Base-by-base conservation (phyloP, 2,797 vertebrate species). In the Sparus aurata region DNA sequence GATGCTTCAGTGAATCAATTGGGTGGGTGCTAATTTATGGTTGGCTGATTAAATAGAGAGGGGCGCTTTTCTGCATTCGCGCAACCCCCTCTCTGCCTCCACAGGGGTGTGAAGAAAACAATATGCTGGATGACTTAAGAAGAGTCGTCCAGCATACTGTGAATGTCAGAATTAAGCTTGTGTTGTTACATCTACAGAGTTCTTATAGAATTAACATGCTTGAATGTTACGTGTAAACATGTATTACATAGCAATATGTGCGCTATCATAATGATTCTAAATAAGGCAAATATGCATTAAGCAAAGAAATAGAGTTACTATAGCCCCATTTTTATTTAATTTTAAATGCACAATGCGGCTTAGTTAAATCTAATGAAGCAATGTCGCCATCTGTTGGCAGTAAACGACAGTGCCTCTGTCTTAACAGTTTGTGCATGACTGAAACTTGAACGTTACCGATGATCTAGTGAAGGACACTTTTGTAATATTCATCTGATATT, bases 11-110 rank as follows among this genome's bases (percentile, higher is more conserved):
- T 81, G 82, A 85, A 76, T 91, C 80, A 85, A 47, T 87, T 84
- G 87, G 57, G 69, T 84, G 80, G 55, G 23, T 85, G 74, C 50
- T 91, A 89, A 93, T 93, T 92, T 90, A 93, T 90, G 89, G 79
- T 71, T 50, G 50, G 45, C 69, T 83, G 81, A 87, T 90, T 81
- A 81, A 84, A 89, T 69, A 84, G 87, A 79, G 80, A 81, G 71
- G 52, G 75, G 38, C 22, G 22, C 63, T 54, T 38, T 38, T 68
- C 73, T 79, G 50, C 76, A 10, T 76, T 71, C 60, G 45, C 52
- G 54, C 64, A 8, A 64, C 66, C 63, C 75, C 72, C 73, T 68
- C 59, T 69, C 25, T 67, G 50, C 22, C 47, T 41, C 46, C 23
- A 38, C 50, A 61, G 54, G 62, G 30, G 53, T 47, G 20, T 60